Percentiles rank a stretch among this genome's conserved stretches.
Conservation (phyloP, 2,113 vertebrate genomes). For the Erythrocercus mccallii region DNA sequence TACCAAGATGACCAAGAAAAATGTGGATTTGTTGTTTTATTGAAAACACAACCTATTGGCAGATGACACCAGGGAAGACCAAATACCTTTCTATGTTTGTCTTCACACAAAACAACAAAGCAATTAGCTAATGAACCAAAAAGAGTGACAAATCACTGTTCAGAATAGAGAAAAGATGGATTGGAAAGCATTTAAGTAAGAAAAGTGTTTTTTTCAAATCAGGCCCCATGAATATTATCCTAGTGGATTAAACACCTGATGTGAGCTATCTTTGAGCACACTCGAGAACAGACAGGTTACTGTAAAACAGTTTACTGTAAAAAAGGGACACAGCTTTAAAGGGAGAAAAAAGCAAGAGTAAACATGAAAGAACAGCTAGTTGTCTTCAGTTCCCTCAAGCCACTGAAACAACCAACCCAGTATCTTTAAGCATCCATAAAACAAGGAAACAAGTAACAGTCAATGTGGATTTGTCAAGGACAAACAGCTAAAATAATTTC, state of each 20-base stretch:
- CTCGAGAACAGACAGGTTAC: background rate
- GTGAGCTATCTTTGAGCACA: background rate
- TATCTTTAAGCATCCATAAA: background rate
- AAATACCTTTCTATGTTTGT: background rate
- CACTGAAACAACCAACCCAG: background rate
- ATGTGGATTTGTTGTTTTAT: background rate
- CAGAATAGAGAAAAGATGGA: background rate
- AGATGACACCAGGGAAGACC: background rate
- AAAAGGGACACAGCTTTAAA: background rate
- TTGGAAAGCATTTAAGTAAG: background rate
- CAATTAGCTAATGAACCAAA: background rate
- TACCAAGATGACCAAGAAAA: background rate
- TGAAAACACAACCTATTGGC: background rate
- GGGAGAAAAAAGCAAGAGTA: background rate
- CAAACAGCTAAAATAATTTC: background rate
- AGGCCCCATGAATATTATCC: background rate
- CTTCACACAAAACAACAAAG: background rate
- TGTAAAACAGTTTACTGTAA: background rate
- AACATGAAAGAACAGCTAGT: background rate
- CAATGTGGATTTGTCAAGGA: background rate
- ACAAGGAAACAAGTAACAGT: background rate
- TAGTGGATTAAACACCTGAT: background rate
- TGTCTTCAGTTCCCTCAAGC: background rate
- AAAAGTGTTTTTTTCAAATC: background rate
- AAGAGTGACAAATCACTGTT: background rate